Evolutionary conservation across 2,888 invertebrate genomes (phyloP).

Genomic region (Chloroclysta siterata): DNA sequence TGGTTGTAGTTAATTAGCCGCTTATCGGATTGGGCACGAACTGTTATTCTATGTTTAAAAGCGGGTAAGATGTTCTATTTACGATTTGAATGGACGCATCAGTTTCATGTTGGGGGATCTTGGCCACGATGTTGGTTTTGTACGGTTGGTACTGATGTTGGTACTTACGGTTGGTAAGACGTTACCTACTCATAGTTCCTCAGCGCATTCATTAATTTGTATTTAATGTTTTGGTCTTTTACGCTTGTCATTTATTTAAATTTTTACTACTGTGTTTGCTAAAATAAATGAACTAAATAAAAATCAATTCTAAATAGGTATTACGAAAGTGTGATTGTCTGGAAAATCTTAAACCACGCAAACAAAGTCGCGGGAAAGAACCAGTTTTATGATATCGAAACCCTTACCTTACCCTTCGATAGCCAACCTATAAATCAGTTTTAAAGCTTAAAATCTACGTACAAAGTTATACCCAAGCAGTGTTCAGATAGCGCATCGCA

Average conservation of each 20-base stretch:
- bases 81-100: slow-evolving; percentile 18
- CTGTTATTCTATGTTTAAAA: slow-evolving; percentile 27
- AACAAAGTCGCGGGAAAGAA: no score
- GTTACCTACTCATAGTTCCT: no score
- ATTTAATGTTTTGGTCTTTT: no score
- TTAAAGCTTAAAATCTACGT: background rate
- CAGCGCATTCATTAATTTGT: no score
- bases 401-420: background rate
- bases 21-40: slow-evolving; percentile 42
- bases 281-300: no score
- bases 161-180: no score
- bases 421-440: background rate
- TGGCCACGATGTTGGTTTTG: background rate
- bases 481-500: slow-evolving; percentile 7
- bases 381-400: no score
- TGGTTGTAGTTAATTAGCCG: slow-evolving; percentile 41
- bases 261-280: no score
- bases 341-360: no score
- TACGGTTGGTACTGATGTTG: slow-evolving; percentile 10
- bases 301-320: no score
- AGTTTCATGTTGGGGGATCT: background rate
- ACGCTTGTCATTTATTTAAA: no score
- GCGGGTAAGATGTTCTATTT: slow-evolving; percentile 23
- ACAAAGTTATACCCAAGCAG: background rate
- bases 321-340: no score